These are phyloP conservation scores for Zaprionus inermis DNA, from an alignment of 1,140 invertebrate species.

Conservation along the genomic window DNA sequence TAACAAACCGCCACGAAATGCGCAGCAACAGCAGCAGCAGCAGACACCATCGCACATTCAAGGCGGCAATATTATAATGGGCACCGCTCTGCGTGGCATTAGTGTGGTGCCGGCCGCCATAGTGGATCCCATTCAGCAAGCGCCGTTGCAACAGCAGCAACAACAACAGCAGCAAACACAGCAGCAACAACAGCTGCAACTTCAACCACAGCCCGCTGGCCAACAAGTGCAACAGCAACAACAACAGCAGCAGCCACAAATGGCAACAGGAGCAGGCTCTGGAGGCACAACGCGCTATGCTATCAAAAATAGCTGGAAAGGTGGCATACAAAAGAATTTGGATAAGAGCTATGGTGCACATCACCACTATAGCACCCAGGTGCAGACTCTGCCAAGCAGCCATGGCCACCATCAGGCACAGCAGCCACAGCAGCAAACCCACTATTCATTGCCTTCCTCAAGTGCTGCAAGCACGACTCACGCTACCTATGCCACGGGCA, in stretches of 20 bases:
- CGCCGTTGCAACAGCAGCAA: conserved; percentile 47
- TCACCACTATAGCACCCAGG: conserved; percentile 69
- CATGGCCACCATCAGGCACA: conserved; percentile 65
- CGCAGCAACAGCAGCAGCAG: conserved; percentile 46
- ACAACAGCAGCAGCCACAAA: conserved; percentile 46
- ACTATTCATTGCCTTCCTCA: conserved; percentile 80
- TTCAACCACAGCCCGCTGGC: conserved; percentile 37
- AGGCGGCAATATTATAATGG: conserved; percentile 69
- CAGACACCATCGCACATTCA: conserved; percentile 63
- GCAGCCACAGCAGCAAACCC: conserved; percentile 69
- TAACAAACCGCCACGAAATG: conserved; percentile 66
- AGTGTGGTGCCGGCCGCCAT: conserved; percentile 68
- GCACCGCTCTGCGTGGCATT: conserved; percentile 64
- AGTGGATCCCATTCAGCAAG: conserved; percentile 54
- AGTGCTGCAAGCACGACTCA: conserved; percentile 66
- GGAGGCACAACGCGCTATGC: conserved; percentile 61
- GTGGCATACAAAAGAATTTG: conserved; percentile 74
- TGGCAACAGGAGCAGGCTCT: conserved; percentile 33
- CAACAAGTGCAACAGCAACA: conserved; percentile 51
- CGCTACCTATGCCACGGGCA: conserved; percentile 60
- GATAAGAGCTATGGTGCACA: conserved; percentile 74
- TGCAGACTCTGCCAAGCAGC: conserved; percentile 50
- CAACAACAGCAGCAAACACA: conserved; percentile 46
- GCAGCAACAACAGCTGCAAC: conserved; percentile 43
- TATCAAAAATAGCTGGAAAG: conserved; percentile 71